Conservation (phyloP, 2,888 invertebrate species). For the Iselma pallidipennis region DNA sequence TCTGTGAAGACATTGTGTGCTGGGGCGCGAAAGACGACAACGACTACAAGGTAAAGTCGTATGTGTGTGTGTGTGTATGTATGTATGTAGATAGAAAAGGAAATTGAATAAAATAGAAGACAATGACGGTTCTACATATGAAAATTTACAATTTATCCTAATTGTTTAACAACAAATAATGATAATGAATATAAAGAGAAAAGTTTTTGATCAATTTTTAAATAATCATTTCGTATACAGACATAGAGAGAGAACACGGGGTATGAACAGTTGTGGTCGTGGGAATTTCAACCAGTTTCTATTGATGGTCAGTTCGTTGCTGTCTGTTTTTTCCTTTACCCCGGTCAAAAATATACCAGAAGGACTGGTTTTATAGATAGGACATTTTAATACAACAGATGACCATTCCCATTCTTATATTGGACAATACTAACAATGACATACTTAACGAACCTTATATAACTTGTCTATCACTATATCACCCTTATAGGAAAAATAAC, state of each 20-base stretch:
- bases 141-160: no score
- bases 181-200: no score
- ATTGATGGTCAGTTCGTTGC: slow-evolving; percentile 37
- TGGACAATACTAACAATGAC: slow-evolving; percentile 20
- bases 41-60: not conserved
- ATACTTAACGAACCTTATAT: slow-evolving; percentile 24
- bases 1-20: slow-evolving; percentile 45
- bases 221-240: not conserved
- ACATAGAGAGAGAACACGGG: no score
- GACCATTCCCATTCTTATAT: slow-evolving; percentile 22
- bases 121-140: not conserved
- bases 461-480: slow-evolving; percentile 6
- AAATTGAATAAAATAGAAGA: not conserved
- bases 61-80: no score
- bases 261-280: slow-evolving; percentile 36
- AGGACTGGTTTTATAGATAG: slow-evolving; percentile 14
- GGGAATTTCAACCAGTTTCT: slow-evolving; percentile 42
- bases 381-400: slow-evolving; percentile 24
- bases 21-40: slow-evolving; percentile 25
- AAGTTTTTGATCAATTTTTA: no score
- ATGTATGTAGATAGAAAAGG: not conserved
- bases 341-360: slow-evolving; percentile 3
- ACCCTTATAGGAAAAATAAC: not conserved
- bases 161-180: no score
- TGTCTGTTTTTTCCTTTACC: not conserved